Conservation (phyloP, 2,888 invertebrate species). For the Limenitis camilla region DNA sequence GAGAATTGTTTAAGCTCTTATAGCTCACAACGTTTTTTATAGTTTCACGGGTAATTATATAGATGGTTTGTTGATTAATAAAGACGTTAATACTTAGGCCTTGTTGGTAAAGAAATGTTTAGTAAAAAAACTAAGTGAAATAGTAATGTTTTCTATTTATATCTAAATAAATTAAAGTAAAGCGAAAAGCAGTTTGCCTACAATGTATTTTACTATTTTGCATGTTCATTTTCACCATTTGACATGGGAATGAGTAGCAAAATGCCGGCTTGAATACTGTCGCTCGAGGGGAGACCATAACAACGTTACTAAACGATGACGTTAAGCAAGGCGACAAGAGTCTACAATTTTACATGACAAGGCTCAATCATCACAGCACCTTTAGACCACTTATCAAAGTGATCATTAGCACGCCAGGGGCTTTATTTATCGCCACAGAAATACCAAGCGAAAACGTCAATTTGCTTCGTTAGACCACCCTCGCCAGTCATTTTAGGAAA, state of each 20-base stretch:
- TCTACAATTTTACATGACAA: slow-evolving; percentile 52
- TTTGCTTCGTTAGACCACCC: slow-evolving; percentile 48
- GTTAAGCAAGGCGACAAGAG: slow-evolving; percentile 5
- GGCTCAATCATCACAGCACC: slow-evolving; percentile 38
- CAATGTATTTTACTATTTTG: neutral
- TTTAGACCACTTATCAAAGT: slow-evolving; percentile 21
- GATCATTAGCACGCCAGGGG: slow-evolving; percentile 6
- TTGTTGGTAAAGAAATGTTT: neutral
- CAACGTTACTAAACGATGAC: slow-evolving; percentile 3
- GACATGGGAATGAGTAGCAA: slow-evolving; percentile 3
- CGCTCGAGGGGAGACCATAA: slow-evolving; percentile 1
- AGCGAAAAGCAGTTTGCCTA: neutral
- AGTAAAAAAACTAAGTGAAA: too few relatives aligned
- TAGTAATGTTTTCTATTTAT: too few relatives aligned
- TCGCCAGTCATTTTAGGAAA: slow-evolving; percentile 56
- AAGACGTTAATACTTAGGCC: slow-evolving; percentile 7
- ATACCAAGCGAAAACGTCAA: slow-evolving; percentile 5
- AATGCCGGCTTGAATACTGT: neutral
- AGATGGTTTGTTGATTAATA: slow-evolving; percentile 23
- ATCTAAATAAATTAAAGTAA: neutral
- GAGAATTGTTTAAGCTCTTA: slow-evolving; percentile 38
- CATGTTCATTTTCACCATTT: slow-evolving; percentile 7
- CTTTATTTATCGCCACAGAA: slow-evolving; percentile 3
- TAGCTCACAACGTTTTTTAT: too few relatives aligned
- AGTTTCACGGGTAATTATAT: too few relatives aligned